Conservation (phyloP, 2,888 invertebrate species). For the Trisateles emortualis region DNA sequence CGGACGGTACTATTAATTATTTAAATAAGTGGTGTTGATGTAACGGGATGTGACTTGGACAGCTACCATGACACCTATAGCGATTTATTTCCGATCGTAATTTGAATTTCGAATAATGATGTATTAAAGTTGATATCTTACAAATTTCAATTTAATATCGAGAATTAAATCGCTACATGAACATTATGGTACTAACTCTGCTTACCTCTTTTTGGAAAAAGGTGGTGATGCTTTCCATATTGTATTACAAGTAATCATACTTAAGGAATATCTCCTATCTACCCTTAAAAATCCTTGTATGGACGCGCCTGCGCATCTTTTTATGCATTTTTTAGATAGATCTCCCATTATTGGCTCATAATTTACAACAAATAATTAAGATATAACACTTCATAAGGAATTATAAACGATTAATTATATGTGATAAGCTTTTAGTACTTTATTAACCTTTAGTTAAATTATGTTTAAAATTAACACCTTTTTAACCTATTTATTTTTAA, state of each 20-base stretch:
- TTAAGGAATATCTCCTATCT: not conserved
- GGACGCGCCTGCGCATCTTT: not conserved
- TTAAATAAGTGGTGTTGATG: no score
- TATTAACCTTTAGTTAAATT: constrained; percentile 22
- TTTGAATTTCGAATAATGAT: no score
- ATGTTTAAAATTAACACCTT: not conserved
- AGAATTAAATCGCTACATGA: no score
- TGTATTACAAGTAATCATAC: no score
- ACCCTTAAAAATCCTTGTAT: not conserved
- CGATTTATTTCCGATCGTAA: no score
- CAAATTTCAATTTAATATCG: no score
- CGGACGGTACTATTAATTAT: constrained; percentile 1
- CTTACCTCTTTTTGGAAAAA: no score
- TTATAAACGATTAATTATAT: constrained; percentile 27
- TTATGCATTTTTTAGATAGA: not conserved
- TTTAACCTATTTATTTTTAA: no score
- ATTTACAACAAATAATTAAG: constrained; percentile 41
- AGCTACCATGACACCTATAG: not conserved
- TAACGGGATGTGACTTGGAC: no score
- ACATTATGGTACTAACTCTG: no score
- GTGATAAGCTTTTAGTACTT: constrained; percentile 23
- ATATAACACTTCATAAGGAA: constrained; percentile 35
- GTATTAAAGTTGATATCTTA: no score
- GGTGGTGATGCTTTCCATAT: no score
- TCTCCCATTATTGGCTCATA: constrained; percentile 2